Base-by-base conservation (phyloP, 2,888 invertebrate species). In the Periphyllus acericola region DNA sequence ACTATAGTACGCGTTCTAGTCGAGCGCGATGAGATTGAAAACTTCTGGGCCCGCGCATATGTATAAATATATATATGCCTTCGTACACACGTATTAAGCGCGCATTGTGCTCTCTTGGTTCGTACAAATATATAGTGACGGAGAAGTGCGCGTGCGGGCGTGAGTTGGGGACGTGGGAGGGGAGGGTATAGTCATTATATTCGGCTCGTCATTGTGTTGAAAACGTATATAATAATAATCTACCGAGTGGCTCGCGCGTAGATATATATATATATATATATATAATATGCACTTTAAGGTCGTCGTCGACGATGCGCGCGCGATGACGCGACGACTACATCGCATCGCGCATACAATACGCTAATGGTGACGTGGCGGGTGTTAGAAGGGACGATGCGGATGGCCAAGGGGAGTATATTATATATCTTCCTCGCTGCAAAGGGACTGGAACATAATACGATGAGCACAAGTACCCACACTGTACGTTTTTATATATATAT, bases 181-280 rank as follows among this genome's bases (percentile, higher is more conserved):
- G 25, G 71, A 5, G 11, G 68, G 32, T 46, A 46, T 79, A 78
- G 78, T 85, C 83, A 84, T 84, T 84, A 84, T 76, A 66, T 75
- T 84, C 83, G 60, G 75, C 83, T 75, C 83, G 83, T 83, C 83
- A 83, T 83, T 83, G 83, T 83, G 83, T 83, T 60, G 40, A 75
- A 83, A 83, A 83, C 83, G 75, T 32, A 66, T 29, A 75, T 34
- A 78, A 82, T 82, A 82, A 82, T 72, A 36, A 55, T 82, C 72
- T 55, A 46, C 78, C 55, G 78, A 32, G 78, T 78, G 68, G 80
- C 36, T 19, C 66, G n/a, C 68, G 29, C 21, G 25, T 52, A 72
- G 52, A 29, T 9, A 46, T 14, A 25, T 14, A 14, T 46, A n/a
- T 46, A n/a, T 52, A 29, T 34, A 21, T 21, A 11, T 75, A 40